These are phyloP conservation scores for Cheilosia scutellata DNA, from an alignment of 2,888 invertebrate genomes.

Conservation along the genomic window DNA sequence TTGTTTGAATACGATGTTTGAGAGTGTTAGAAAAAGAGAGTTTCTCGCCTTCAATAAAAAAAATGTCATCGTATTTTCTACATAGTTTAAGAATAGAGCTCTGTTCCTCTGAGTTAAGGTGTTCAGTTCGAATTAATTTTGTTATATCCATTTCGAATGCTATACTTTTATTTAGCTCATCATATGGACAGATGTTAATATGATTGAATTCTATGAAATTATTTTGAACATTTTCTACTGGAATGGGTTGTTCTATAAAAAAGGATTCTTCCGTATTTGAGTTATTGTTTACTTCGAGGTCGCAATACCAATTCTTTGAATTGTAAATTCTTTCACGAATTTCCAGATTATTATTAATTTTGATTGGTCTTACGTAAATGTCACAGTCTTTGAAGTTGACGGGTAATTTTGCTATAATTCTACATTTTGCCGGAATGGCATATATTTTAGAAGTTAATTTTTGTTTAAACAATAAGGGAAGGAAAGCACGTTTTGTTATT, in stretches of 20 bases:
- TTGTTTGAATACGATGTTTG: constrained; percentile 30
- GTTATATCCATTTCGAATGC: not conserved
- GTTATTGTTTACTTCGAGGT: constrained; percentile 41
- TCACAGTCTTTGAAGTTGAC: constrained; percentile 21
- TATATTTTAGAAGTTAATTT: constrained; percentile 13
- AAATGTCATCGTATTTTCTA: not conserved
- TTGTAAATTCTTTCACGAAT: constrained; percentile 31
- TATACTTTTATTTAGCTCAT: not conserved
- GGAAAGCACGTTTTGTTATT: constrained; percentile 32
- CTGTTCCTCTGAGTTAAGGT: not conserved
- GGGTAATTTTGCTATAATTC: constrained; percentile 32
- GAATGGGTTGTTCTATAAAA: constrained; percentile 49
- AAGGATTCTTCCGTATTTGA: constrained; percentile 19
- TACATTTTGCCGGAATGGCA: constrained; percentile 13
- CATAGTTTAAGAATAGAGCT: not conserved
- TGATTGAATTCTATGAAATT: constrained; percentile 1
- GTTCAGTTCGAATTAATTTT: constrained; percentile 1
- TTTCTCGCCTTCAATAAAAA: constrained; percentile 33
- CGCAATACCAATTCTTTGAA: constrained; percentile 33
- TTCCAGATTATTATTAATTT: not conserved
- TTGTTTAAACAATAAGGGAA: constrained; percentile 30
- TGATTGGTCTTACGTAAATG: constrained; percentile 21
- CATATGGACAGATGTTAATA: not conserved
- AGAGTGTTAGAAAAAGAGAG: constrained; percentile 56
- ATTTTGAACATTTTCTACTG: constrained; percentile 18